Evolutionary conservation across 2,888 invertebrate genomes (phyloP).

Genomic region (Balanococcus diminutus): DNA sequence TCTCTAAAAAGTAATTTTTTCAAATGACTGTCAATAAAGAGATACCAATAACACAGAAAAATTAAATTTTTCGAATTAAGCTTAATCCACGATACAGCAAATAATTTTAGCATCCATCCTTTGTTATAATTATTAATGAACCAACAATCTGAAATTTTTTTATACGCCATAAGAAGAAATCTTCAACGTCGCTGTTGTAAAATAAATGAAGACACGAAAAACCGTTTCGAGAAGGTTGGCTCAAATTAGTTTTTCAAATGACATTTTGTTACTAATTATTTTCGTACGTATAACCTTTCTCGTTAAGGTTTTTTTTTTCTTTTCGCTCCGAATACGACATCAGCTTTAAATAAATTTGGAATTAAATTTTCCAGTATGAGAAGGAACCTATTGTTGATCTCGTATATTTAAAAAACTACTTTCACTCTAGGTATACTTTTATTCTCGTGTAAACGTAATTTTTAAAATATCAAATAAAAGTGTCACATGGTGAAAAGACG

Average conservation of each 20-base stretch:
- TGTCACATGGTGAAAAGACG: too few species aligned
- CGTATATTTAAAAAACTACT: not conserved
- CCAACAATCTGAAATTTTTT: not conserved
- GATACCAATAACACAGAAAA: not conserved
- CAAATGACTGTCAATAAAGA: too few species aligned
- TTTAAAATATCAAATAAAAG: too few species aligned
- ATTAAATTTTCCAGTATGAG: not conserved
- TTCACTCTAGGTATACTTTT: too few species aligned
- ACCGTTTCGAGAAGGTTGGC: not conserved
- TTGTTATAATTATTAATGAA: not conserved
- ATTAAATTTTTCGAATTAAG: not conserved
- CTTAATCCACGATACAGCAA: not conserved
- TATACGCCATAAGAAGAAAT: not conserved
- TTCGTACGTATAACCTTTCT: slow-evolving; percentile 6
- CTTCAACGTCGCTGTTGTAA: not conserved
- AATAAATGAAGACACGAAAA: not conserved
- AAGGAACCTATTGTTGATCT: not conserved
- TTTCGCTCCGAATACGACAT: not conserved
- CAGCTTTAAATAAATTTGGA: not conserved
- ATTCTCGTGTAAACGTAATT: too few species aligned
- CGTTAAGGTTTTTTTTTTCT: not conserved
- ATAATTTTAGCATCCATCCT: not conserved
- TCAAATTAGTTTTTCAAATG: not conserved
- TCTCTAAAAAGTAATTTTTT: too few species aligned
- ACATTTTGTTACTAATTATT: slow-evolving; percentile 17